phyloP scores from a whole-genome alignment of 2,113 vertebrate genomes.

The Lagopus muta region DNA sequence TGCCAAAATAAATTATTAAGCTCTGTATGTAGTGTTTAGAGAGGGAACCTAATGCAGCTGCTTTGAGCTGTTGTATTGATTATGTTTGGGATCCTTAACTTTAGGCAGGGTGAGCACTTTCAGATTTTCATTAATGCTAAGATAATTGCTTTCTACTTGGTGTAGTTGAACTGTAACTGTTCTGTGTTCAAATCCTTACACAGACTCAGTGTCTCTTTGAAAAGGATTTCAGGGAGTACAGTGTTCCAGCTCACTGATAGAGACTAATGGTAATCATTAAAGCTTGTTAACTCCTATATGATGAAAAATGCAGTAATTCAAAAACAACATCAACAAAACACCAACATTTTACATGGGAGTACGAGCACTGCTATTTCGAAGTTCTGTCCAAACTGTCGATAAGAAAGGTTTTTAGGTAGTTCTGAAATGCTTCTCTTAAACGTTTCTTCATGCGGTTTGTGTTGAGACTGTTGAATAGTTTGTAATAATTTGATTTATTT shows the following conservation, averaged over 20 bases:
- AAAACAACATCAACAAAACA: neutral
- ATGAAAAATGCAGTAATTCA: neutral
- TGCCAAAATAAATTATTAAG: neutral
- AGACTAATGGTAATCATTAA: neutral
- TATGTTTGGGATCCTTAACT: neutral
- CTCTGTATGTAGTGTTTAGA: neutral
- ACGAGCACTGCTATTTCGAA: neutral
- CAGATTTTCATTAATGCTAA: conserved; percentile 10
- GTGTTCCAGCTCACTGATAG: neutral
- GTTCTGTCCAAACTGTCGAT: neutral
- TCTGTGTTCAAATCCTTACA: neutral
- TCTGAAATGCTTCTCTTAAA: neutral
- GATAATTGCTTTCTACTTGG: neutral
- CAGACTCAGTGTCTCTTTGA: neutral
- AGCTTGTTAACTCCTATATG: neutral
- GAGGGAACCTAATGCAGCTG: neutral
- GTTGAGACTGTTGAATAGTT: neutral
- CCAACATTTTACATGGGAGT: neutral
- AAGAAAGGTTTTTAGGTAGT: neutral
- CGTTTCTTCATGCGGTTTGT: neutral
- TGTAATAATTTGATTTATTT: neutral
- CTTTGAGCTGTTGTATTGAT: neutral
- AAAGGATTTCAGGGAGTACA: neutral
- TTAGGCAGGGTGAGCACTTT: neutral
- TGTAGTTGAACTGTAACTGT: neutral